phyloP scores from a whole-genome alignment of 1,140 invertebrate species.

The Papilio polyxenes region DNA sequence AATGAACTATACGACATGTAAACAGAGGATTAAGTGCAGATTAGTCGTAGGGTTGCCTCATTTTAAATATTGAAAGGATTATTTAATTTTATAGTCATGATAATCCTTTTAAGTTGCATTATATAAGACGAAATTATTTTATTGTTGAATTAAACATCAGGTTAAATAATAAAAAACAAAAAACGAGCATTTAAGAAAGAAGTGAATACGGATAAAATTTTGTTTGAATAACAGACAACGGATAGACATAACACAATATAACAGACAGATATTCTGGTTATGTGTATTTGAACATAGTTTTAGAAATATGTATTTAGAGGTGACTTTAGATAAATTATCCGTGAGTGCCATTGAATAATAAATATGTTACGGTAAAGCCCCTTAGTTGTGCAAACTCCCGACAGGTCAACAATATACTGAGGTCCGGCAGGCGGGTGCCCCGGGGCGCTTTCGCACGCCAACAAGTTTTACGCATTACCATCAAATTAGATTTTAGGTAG shows the following conservation, averaged over 20 bases:
- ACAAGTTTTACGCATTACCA: slow-evolving; percentile 12
- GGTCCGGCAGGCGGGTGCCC: neutral
- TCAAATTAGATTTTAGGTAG: slow-evolving; percentile 23
- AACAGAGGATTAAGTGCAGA: slow-evolving; percentile 33
- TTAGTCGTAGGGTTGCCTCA: slow-evolving; percentile 30
- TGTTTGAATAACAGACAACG: too few species aligned
- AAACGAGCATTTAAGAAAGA: too few species aligned
- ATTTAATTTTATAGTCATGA: neutral
- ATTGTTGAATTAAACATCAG: neutral
- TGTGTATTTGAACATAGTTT: neutral
- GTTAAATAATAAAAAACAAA: too few species aligned
- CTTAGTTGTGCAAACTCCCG: slow-evolving; percentile 13
- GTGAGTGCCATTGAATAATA: slow-evolving; percentile 2
- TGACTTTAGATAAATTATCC: neutral
- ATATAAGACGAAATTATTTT: too few species aligned
- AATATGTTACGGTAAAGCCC: slow-evolving; percentile 18
- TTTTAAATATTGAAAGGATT: neutral
- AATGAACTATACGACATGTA: slow-evolving; percentile 30
- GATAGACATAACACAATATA: too few species aligned
- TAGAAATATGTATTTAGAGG: slow-evolving; percentile 4
- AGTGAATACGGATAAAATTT: too few species aligned
- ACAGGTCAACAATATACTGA: slow-evolving; percentile 19
- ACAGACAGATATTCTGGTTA: neutral
- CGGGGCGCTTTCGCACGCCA: slow-evolving; percentile 17
- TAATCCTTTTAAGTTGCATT: neutral